A percentile compares a stretch with the other conserved stretches of the same genome.
These are phyloP conservation scores for Hermatobates lingyangjiaoensis DNA, from an alignment of 1,140 invertebrate species.

Conservation along the genomic window DNA sequence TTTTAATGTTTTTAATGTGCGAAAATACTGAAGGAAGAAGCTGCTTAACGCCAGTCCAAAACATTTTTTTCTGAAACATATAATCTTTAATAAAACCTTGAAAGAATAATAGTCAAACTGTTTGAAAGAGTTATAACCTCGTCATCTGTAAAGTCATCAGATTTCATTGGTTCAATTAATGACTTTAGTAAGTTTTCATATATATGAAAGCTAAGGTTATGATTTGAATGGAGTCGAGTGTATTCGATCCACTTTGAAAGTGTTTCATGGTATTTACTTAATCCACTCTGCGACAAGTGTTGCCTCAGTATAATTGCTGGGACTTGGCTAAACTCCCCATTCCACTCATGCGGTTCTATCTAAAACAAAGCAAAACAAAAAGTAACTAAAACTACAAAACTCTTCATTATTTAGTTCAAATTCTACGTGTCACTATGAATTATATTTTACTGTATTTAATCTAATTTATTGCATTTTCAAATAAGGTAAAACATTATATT, in stretches of 20 bases:
- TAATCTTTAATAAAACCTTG: not conserved
- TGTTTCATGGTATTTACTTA: constrained; percentile 41
- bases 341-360: constrained; percentile 66
- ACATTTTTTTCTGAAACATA: constrained; percentile 33
- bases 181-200: constrained; percentile 46
- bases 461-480: too few species aligned
- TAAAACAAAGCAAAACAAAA: constrained; percentile 16
- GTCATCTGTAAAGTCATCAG: constrained; percentile 38
- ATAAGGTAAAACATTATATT: too few species aligned
- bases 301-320: constrained; percentile 73
- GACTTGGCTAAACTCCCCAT: constrained; percentile 57
- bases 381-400: constrained; percentile 7
- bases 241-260: constrained; percentile 59
- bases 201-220: constrained; percentile 51
- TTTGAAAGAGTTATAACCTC: constrained; percentile 25
- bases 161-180: constrained; percentile 41
- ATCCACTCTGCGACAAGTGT: constrained; percentile 76
- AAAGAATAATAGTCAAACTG: not conserved
- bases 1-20: constrained; percentile 49
- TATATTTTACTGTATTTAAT: too few species aligned
- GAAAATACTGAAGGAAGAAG: constrained; percentile 53
- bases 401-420: too few species aligned
- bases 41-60: constrained; percentile 58
- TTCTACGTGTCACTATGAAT: too few species aligned
- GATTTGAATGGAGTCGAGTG: constrained; percentile 47